A percentile compares a stretch with the other conserved stretches of the same genome.
These are phyloP conservation scores for Fragum fragum DNA, from an alignment of 2,888 invertebrate genomes.

Conservation along the genomic window DNA sequence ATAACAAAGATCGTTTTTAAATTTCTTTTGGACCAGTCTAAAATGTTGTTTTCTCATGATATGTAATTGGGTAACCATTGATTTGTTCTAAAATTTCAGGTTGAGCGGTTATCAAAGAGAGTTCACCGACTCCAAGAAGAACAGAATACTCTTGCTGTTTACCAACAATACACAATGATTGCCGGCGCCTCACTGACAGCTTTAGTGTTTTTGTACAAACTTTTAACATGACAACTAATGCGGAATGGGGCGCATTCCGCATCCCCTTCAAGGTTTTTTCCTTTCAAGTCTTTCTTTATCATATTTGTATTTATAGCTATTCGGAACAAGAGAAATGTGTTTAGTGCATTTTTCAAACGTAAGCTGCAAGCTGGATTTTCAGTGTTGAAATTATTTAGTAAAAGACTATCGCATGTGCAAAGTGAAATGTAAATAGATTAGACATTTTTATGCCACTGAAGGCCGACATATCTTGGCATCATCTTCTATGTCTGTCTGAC, in stretches of 20 bases:
- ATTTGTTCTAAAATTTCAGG: too few species aligned
- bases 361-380: slow-evolving; percentile 2
- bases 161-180: slow-evolving; percentile 26
- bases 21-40: too few species aligned
- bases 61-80: too few species aligned
- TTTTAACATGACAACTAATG: slow-evolving; percentile 15
- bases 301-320: slow-evolving; percentile 7
- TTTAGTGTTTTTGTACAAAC: slow-evolving; percentile 17
- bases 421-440: too few species aligned
- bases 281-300: slow-evolving; percentile 13
- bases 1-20: too few species aligned
- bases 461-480: too few species aligned
- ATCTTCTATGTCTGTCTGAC: too few species aligned
- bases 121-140: slow-evolving; percentile 3
- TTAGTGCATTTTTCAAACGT: neutral
- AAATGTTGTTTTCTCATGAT: too few species aligned
- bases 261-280: neutral
- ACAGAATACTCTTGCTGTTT: slow-evolving; percentile 10
- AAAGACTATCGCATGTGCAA: neutral
- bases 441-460: too few species aligned
- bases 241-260: slow-evolving; percentile 18
- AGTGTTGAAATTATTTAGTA: neutral
- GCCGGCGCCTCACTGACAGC: slow-evolving; percentile 17
- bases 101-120: slow-evolving; percentile 14
- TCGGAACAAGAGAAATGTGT: neutral